Evolutionary conservation across 2,113 vertebrate genomes (phyloP).

Genomic region (Seriola aureovittata): DNA sequence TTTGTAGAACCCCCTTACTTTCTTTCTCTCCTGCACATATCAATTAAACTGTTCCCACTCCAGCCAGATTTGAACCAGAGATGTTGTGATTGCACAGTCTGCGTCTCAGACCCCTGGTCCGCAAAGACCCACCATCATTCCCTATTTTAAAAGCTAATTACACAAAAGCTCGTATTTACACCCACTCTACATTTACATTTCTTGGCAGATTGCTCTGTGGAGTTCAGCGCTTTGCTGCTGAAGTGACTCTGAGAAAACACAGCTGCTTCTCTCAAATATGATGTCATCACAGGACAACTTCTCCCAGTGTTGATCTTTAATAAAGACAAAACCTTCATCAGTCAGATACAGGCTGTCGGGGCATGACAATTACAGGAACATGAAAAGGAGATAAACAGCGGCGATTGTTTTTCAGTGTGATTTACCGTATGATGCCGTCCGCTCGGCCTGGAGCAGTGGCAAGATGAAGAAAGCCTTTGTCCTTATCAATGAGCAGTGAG

Average conservation of each 20-base stretch:
- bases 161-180: slow-evolving; percentile 28
- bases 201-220: slow-evolving; percentile 83
- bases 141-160: slow-evolving; percentile 22
- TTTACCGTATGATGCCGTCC: neutral
- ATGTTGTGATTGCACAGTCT: slow-evolving; percentile 13
- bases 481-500: slow-evolving; percentile 62
- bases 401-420: slow-evolving; percentile 32
- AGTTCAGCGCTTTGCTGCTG: slow-evolving; percentile 86
- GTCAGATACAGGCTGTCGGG: slow-evolving; percentile 57
- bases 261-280: slow-evolving; percentile 89
- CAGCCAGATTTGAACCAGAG: neutral
- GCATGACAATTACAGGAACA: slow-evolving; percentile 34
- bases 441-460: neutral
- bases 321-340: slow-evolving; percentile 76
- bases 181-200: slow-evolving; percentile 66
- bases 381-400: slow-evolving; percentile 43
- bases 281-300: slow-evolving; percentile 90
- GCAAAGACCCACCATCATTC: slow-evolving; percentile 1
- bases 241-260: slow-evolving; percentile 91
- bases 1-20: neutral
- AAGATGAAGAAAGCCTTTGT: slow-evolving; percentile 52
- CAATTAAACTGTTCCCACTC: neutral
- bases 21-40: neutral
- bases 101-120: neutral
- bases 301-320: slow-evolving; percentile 80